Base-by-base conservation (phyloP, 2,113 vertebrate genomes). In the Donacobius atricapilla region DNA sequence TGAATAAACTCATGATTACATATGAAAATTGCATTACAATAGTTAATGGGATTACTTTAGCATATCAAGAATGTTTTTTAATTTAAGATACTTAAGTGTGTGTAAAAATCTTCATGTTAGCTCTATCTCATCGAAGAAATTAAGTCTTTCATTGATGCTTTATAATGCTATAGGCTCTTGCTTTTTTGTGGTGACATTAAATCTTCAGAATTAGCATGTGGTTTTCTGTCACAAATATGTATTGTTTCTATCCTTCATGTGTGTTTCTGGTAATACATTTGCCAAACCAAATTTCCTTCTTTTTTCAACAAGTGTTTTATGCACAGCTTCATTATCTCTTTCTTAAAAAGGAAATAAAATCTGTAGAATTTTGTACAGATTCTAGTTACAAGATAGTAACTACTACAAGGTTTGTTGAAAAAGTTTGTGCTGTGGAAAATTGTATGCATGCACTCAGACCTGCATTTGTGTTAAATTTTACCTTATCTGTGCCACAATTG, bases 291-390 rank as follows among this genome's bases (percentile, higher is more conserved):
- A 83, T 63, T 79, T 51, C 4, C 19, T 80, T 37, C 57, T 65
- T 87, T 89, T 79, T 90, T 63, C 47, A 94, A 12, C 15, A 66
- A 30, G 54, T 56, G 23, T 95, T 97, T 92, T 60, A 51, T 76
- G 18, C 24, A 8, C 85, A 93, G 11, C 72, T 87, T 95, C 60
- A 68, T 85, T 93, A 75, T 89, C 70, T 69, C 68, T 97, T 97
- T 93, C 83, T 94, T 77, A 72, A 87, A 94, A 97, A 95, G 75
- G 93, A 94, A 96, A 48, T 44, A 83, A 69, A 78, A 93, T 91
- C 39, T 83, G 44, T 70, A 53, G 27, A 92, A 91, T 93, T 92
- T 90, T 93, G 12, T 63, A 91, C 15, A 88, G 37, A 44, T 95
- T 95, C 85, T 50, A 73, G 58, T 96, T 96, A 86, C 42, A 78